These are phyloP conservation scores for Saturnia pavonia DNA, from an alignment of 2,888 invertebrate species.

Conservation along the genomic window DNA sequence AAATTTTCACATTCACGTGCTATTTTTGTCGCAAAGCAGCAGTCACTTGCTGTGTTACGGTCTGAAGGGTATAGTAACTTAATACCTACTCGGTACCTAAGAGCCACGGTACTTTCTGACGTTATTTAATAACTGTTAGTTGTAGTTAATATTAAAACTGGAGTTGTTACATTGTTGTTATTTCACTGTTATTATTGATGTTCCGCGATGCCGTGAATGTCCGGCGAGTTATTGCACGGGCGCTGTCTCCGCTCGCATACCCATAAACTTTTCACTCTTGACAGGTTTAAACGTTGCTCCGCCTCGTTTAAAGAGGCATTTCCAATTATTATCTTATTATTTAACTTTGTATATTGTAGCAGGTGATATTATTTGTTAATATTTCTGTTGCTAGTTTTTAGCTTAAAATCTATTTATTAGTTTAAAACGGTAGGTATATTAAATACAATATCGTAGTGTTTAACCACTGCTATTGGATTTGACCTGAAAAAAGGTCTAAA, in stretches of 20 bases:
- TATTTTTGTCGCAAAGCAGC: too few relatives aligned
- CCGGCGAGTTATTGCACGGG: slow-evolving; percentile 31
- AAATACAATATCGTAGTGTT: too few relatives aligned
- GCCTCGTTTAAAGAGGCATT: background rate
- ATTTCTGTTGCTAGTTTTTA: background rate
- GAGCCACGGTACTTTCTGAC: too few relatives aligned
- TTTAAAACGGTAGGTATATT: too few relatives aligned
- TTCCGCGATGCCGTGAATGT: slow-evolving; percentile 28
- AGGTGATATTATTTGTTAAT: background rate
- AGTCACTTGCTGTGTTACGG: too few relatives aligned
- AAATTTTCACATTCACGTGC: too few relatives aligned
- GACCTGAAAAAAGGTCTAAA: too few relatives aligned
- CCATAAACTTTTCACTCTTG: slow-evolving; percentile 8
- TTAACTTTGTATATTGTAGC: background rate
- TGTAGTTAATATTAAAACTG: background rate
- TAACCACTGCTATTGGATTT: too few relatives aligned
- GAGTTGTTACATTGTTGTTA: background rate
- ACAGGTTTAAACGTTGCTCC: slow-evolving; percentile 1
- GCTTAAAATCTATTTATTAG: background rate
- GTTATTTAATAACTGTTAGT: background rate
- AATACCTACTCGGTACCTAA: too few relatives aligned
- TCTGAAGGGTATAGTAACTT: too few relatives aligned
- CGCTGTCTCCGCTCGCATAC: background rate
- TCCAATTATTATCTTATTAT: background rate
- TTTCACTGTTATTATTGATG: slow-evolving; percentile 3